Evolutionary conservation across 2,888 invertebrate genomes (phyloP), one percentile per base, ranked within the genome.

Genomic region (Papilio protenor): DNA sequence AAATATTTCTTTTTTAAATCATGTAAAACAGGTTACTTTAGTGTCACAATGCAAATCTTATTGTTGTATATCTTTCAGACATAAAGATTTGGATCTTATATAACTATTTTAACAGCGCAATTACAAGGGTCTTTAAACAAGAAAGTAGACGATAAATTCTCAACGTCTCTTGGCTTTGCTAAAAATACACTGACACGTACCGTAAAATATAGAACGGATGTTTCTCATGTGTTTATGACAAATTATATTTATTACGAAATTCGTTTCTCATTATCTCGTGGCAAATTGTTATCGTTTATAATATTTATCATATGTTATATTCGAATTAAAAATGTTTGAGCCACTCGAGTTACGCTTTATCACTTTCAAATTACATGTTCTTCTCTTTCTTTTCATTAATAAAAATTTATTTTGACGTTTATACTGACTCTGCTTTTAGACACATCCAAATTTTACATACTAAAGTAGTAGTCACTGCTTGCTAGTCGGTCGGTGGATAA

Each of bases 181-280:
- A 73, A 77, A 77, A 73, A 73, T 77, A 77, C 23, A 40, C 40
- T 16, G 40, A 66, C 66, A 23, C 49, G 74, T 70, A 71, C 59
- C 59, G 27, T 70, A 57, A 70, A 73, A 77, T 77, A 66, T 73
- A 73, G 73, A 77, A 12, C 77, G 73, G 59, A 77, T 59, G 77
- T 73, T 73, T 21, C 52, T 47, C 77, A 55, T 55, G 66, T 52
- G 76, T 73, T 77, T 73, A 73, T 73, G 73, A 45, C 73, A 73
- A 47, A 57, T 77, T 66, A 73, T 73, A 64, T 77, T 76, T 77
- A 66, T 52, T 66, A 14, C 45, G n/a, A 66, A 73, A 76, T 72
- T 61, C 40, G 61, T 71, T 76, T 76, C 59, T 72, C 61, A 33
- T 76, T 71, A 71, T 71, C 47, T 71, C 59, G 8, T 76, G 59